Conservation (phyloP, 1,140 invertebrate genomes). For the Babylonia areolata region DNA sequence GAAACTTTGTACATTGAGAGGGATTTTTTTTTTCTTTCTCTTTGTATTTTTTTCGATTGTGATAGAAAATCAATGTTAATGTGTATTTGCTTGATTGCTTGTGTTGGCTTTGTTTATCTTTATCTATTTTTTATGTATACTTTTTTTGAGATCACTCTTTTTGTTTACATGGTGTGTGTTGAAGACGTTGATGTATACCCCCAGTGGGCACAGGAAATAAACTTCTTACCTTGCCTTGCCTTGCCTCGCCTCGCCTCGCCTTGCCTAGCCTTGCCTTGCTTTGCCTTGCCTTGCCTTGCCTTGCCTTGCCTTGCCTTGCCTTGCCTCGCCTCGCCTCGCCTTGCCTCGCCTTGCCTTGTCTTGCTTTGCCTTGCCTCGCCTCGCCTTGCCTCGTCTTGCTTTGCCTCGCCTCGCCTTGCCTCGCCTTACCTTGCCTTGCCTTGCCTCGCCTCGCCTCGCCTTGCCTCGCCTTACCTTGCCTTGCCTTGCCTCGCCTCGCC, state of each 20-base stretch:
- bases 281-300: background rate
- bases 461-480: background rate
- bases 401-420: background rate
- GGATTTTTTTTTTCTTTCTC: too few species aligned
- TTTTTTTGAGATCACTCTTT: too few species aligned
- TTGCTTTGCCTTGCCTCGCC: background rate
- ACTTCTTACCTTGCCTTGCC: background rate
- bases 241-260: constrained; percentile 1
- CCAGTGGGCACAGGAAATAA: too few species aligned
- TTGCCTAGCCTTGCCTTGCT: constrained; percentile 4
- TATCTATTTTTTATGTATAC: too few species aligned
- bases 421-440: background rate
- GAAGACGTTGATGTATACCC: too few species aligned
- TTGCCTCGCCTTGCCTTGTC: background rate
- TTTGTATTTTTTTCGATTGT: too few species aligned
- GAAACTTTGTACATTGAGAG: too few species aligned
- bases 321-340: constrained; percentile 6
- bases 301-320: background rate
- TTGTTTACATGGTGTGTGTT: too few species aligned
- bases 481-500: background rate
- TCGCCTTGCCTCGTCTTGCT: background rate
- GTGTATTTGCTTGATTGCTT: too few species aligned
- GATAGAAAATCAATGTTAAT: too few species aligned
- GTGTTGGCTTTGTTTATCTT: too few species aligned
- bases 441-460: background rate